These are phyloP conservation scores for Coelopa frigida DNA, from an alignment of 1,140 invertebrate species.

Conservation along the genomic window DNA sequence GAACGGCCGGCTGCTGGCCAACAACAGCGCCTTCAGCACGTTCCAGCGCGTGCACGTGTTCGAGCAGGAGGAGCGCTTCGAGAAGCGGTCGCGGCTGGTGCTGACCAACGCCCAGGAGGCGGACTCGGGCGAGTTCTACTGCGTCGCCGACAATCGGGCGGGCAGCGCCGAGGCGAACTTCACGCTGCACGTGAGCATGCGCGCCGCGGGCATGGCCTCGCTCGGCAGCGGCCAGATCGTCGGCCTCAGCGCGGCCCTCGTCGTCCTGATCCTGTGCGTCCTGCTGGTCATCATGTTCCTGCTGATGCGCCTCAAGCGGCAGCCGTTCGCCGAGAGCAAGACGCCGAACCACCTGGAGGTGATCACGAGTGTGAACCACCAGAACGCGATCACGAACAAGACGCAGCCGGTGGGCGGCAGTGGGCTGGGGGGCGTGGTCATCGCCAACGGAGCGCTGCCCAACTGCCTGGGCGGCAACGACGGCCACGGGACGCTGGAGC, in stretches of 20 bases:
- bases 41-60: constrained; percentile 73
- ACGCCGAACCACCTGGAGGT: constrained; percentile 64
- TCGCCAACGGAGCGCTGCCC: constrained; percentile 34
- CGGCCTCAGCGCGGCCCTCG: constrained; percentile 72
- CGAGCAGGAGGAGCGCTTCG: constrained; percentile 54
- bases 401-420: constrained; percentile 26
- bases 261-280: constrained; percentile 70
- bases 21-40: constrained; percentile 72
- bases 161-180: constrained; percentile 89
- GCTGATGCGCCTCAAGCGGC: constrained; percentile 60
- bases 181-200: constrained; percentile 71
- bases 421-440: constrained; percentile 44
- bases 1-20: constrained; percentile 71
- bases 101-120: constrained; percentile 80
- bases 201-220: constrained; percentile 67
- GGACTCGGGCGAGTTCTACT: constrained; percentile 84
- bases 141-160: constrained; percentile 83
- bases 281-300: constrained; percentile 66
- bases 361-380: constrained; percentile 55
- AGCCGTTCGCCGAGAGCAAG: constrained; percentile 66
- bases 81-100: constrained; percentile 71
- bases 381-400: constrained; percentile 46
- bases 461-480: constrained; percentile 20
- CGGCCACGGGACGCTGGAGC: constrained; percentile 21
- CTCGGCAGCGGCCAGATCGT: constrained; percentile 78